Base-by-base conservation (phyloP, 2,113 vertebrate genomes). In the Glareola pratincola region DNA sequence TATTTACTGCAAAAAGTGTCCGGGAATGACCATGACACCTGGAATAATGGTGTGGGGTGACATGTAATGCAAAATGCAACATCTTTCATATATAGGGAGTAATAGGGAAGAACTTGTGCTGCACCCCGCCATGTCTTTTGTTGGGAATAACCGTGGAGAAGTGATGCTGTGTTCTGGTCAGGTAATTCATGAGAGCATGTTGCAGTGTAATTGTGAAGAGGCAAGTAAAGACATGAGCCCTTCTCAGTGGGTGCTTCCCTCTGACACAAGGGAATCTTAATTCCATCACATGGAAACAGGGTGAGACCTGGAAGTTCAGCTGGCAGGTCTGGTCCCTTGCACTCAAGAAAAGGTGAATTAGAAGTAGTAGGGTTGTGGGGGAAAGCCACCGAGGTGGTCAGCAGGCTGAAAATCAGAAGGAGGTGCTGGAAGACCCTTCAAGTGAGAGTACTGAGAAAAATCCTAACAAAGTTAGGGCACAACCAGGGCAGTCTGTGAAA, bases 151-250 rank as follows among this genome's bases (percentile, higher is more conserved):
- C 20, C 4, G 9, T 15, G 16, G 12, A 18, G 41, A 8, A 19
- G 8, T 1, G 27, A 1, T 0, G 3, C 14, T 18, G 0, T 21
- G 36, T 29, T 2, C 18, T 10, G 3, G 29, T 15, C 29, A 1
- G 26, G 39, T 7, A 13, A 0, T 3, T 21, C 0, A 0, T 26
- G 62, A 37, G 32, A 37, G 51, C 45, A 50, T 1, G 0, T 12
- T 41, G 68, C 4, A 2, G 29, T 45, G 20, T 13, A 11, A 3
- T 20, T 22, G 24, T 29, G n/a, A 47, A 43, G 41, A 37, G 71
- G 39, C 19, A 2, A 5, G 12, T 21, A 13, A 51, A 29, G 21
- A 34, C 37, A 8, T 4, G 0, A 53, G 12, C 27, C 21, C 11
- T 53, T 20, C 12, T 32, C 13, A 59, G 5, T 8, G 15, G 36